A percentile compares a stretch with the other conserved stretches of the same genome.
Conservation (phyloP, 1,140 invertebrate species). For the Macrobrachium rosenbergii region DNA sequence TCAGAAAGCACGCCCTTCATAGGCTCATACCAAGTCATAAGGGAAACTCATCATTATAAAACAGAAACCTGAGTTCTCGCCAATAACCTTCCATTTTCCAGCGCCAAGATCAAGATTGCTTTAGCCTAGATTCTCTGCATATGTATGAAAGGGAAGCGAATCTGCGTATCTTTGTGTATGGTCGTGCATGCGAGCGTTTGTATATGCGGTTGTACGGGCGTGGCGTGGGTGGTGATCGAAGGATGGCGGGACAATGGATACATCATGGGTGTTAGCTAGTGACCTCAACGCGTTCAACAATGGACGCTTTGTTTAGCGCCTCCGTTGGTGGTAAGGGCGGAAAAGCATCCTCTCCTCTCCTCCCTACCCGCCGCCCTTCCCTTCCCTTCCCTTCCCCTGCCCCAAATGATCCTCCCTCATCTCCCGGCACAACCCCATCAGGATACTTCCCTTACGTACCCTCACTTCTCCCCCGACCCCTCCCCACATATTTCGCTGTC, state of each 20-base stretch:
- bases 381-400: not conserved
- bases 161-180: not conserved
- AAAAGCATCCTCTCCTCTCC: not conserved
- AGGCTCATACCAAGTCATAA: too few relatives aligned
- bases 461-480: too few relatives aligned
- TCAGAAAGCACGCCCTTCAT: too few relatives aligned
- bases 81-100: too few relatives aligned
- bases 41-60: too few relatives aligned
- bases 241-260: constrained; percentile 35
- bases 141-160: not conserved
- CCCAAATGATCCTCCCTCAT: not conserved
- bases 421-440: too few relatives aligned
- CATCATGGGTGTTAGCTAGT: constrained; percentile 53
- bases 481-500: too few relatives aligned
- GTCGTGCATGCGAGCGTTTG: not conserved
- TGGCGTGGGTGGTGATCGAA: constrained; percentile 14
- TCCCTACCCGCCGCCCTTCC: not conserved
- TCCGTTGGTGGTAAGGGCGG: constrained; percentile 26
- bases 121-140: too few relatives aligned
- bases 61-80: too few relatives aligned
- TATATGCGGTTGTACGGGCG: constrained; percentile 16
- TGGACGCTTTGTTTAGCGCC: constrained; percentile 53
- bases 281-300: constrained; percentile 60
- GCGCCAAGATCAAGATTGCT: too few relatives aligned
- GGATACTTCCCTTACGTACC: too few relatives aligned